Evolutionary conservation across 2,797 vertebrate species (phyloP), one percentile per base, ranked within the genome.

Genomic region (Brotula barbata): DNA sequence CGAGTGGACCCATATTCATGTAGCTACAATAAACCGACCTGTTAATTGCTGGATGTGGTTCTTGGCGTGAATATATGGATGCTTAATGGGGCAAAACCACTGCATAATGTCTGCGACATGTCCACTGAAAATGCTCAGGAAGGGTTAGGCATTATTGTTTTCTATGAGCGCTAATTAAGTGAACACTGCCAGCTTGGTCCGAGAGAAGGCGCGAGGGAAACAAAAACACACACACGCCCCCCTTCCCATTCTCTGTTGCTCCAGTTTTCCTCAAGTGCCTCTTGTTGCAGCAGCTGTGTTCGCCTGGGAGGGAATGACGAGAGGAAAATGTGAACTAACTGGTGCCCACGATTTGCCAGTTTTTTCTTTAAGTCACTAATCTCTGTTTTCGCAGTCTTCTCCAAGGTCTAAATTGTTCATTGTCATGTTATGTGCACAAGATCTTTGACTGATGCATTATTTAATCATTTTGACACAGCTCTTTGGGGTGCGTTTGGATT

Each of bases 111-210:
- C 84, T 90, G 71, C 72, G 82, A 87, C 86, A 78, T 87, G 76
- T 89, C 68, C 64, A 77, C 63, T 59, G 56, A 81, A 83, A 73
- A 75, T 65, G 78, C 58, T 73, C 77, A 82, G 81, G 83, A 83
- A 87, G 84, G 79, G 84, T 84, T 83, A 87, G 87, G 82, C 78
- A 75, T 88, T 77, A 81, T 87, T 86, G 75, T 88, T 89, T 66
- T 81, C 61, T 58, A 72, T 73, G 42, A 22, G n/a, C 78, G 60
- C 58, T 80, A 85, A 85, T 74, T 68, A 78, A 83, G 60, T 52
- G 64, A 62, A 47, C 77, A 22, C 56, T 79, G 81, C 84, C 85
- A 85, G 79, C 59, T 75, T 66, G 57, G 61, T 78, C 64, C 55
- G 64, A 84, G 57, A 71, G 44, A 56, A 74, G 73, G 62, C 64